Conservation (phyloP, 2,888 invertebrate genomes). For the Gibbula magus region DNA sequence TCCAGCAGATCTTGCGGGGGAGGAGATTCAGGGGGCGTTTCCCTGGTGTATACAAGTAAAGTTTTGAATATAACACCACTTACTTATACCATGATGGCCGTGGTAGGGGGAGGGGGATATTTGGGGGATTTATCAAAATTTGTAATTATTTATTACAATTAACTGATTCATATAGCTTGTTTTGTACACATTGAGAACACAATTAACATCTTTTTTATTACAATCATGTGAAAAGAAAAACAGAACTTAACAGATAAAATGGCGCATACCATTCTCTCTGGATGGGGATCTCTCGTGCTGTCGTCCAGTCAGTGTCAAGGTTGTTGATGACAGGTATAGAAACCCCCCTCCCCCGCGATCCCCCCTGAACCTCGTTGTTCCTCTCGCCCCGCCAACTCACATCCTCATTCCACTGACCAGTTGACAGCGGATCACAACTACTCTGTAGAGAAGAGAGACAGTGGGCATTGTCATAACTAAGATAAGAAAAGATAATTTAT, state of each 20-base stretch:
- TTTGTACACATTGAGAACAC: too few relatives aligned
- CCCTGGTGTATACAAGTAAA: not conserved
- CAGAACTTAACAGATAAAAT: not conserved
- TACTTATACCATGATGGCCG: too few relatives aligned
- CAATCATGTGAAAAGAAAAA: too few relatives aligned
- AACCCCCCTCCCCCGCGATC: slow-evolving; percentile 30
- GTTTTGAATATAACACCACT: too few relatives aligned
- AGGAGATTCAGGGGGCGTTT: not conserved
- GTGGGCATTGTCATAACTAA: not conserved
- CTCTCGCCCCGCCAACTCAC: slow-evolving; percentile 32
- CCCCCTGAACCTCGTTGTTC: slow-evolving; percentile 32
- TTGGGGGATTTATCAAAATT: too few relatives aligned
- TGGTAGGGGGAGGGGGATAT: too few relatives aligned
- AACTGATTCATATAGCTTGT: too few relatives aligned
- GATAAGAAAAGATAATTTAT: not conserved
- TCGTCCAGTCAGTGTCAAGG: slow-evolving; percentile 35
- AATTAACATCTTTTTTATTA: too few relatives aligned
- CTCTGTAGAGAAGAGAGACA: slow-evolving; percentile 41
- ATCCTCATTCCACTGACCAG: slow-evolving; percentile 42
- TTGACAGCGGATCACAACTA: slow-evolving; percentile 52
- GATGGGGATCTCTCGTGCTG: slow-evolving; percentile 27
- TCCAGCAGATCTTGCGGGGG: slow-evolving; percentile 23
- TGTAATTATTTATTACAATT: too few relatives aligned
- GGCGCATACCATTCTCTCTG: slow-evolving; percentile 36
- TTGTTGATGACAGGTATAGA: slow-evolving; percentile 62